Base-by-base conservation (phyloP, 1,140 invertebrate genomes). In the Atopsyche davidsoni region DNA sequence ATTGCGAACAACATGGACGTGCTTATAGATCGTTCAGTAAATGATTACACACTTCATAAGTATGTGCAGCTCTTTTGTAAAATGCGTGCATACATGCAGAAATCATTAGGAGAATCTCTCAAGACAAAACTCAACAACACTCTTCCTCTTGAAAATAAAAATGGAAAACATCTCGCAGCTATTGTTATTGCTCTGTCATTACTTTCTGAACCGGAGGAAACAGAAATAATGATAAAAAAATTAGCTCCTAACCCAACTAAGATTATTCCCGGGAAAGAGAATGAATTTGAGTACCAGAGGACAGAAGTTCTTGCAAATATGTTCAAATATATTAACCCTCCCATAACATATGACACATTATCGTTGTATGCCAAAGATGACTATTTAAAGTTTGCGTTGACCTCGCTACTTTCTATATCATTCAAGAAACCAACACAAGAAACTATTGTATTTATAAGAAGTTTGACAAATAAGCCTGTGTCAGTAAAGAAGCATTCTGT, bases 401-500 rank as follows among this genome's bases (percentile, higher is more conserved):
- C 50, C 0, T 46, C 55, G 1, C n/a, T 57, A 9, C 35, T 57
- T 17, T 39, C 45, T 19, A 34, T 53, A n/a, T 18, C 50, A 18
- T 53, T 23, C 31, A 53, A 53, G 24, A 57, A 57, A 35, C 28
- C 25, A 11, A 34, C 28, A 14, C 16, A 11, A 28, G 50, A 48
- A 6, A 53, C 46, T 10, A 7, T 35, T 6, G 13, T 42, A 2
- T 57, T 53, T 19, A 40, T 57, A 1, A 45, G 46, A 22, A 16
- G 23, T 6, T 35, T 57, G 10, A 9, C 42, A 2, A 34, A 45
- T 19, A 51, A 52, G 25, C 55, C 55, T 7, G 55, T 57, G 2
- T 57, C 55, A 11, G 28, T 50, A 2, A 57, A 57, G 16, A 57
- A 57, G 14, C 50, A 57, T 28, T 46, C 39, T 2, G 25, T 57